Percentiles rank a stretch among this genome's conserved stretches.
These are phyloP conservation scores for Rhea pennata DNA, from an alignment of 2,113 vertebrate species.

Conservation along the genomic window DNA sequence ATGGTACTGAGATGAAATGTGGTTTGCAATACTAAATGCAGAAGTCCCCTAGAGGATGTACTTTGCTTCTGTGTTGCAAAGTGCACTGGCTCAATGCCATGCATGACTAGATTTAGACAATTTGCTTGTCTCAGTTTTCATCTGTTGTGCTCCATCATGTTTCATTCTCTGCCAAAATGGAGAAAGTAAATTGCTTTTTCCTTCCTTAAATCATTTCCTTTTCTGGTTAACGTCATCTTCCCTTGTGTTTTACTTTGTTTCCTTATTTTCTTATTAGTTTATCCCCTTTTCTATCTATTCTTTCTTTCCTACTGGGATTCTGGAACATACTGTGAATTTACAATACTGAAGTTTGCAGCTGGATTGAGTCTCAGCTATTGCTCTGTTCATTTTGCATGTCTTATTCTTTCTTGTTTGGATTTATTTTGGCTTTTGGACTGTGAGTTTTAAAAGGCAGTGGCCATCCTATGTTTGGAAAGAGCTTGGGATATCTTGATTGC, in stretches of 20 bases:
- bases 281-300: not conserved
- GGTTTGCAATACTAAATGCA: not conserved
- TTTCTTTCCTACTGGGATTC: not conserved
- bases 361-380: not conserved
- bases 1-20: not conserved
- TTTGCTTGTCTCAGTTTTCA: not conserved
- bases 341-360: not conserved
- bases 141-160: not conserved
- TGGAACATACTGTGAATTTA: not conserved
- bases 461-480: not conserved
- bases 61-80: not conserved
- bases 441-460: accelerated
- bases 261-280: not conserved
- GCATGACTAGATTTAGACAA: not conserved
- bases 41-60: not conserved
- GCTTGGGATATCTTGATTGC: not conserved
- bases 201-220: not conserved
- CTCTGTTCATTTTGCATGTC: not conserved
- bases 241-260: not conserved
- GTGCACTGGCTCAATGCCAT: accelerated
- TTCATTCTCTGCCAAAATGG: not conserved
- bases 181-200: constrained; percentile 6
- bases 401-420: not conserved
- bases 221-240: constrained; percentile 1
- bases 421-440: not conserved